Base-by-base conservation (phyloP, 2,888 invertebrate genomes). In the Myopa tessellatipennis region DNA sequence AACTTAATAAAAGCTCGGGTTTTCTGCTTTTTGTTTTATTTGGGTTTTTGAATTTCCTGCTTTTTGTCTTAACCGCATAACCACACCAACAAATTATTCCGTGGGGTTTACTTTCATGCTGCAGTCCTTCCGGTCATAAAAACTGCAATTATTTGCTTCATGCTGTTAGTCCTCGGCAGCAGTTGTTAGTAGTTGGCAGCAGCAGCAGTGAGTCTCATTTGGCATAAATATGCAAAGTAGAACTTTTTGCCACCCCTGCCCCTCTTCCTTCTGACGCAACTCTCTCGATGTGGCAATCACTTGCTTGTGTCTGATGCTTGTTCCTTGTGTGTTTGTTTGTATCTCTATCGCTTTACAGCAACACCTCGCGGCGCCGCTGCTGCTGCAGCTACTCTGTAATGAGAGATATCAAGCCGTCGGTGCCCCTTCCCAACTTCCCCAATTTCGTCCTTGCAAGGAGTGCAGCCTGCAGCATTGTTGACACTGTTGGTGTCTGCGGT, bases 221-320 rank as follows among this genome's bases (percentile, higher is more conserved):
- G 38, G 34, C 16, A 65, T 74, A 74, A 74, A 63, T 65, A 74
- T 74, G 74, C 74, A 74, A 74, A 74, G 36, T n/a, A 55, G 10
- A n/a, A 55, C 1, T 55, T 14, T n/a, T 55, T 55, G 55, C 50
- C 10, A 4, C 61, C 3, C 61, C 61, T 7, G 0, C 61, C 34
- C 1, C 61, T 63, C 26, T 5, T 10, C 61, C 26, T 1, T 26
- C 7, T 60, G 7, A 18, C 60, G 26, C 12, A 14, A 16, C 26
- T 3, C 16, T 10, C 60, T n/a, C 12, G 7, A 1, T 4, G 7
- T 60, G 14, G 26, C 60, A 1, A 60, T 8, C 60, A 60, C 60
- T 60, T 60, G 10, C 55, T 14, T 55, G 16, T 2, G 16, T 55
- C 55, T 6, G 1, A 2, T 45, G 7, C 45, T 45, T 45, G 61